Percentiles rank a stretch among this genome's conserved stretches.
Conservation (phyloP, 37 sponge, comb jelly and placozoan genomes). For the Theonella swinhoei region DNA sequence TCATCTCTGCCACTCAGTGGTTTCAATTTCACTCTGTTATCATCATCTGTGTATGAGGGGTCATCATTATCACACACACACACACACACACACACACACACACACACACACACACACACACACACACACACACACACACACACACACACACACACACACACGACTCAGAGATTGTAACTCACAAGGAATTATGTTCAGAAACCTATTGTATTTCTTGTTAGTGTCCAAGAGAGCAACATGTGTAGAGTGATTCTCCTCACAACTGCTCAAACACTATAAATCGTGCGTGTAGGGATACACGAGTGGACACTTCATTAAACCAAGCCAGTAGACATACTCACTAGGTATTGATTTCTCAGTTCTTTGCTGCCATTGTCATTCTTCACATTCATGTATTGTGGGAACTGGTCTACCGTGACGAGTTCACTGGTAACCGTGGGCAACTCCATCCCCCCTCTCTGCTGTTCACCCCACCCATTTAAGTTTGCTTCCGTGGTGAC, state of each 20-base stretch:
- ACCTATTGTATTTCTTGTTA: slow-evolving; percentile 36
- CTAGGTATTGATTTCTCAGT: slow-evolving; percentile 44
- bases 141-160: not conserved
- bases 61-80: too few species aligned
- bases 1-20: slow-evolving; percentile 17
- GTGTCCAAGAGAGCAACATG: not conserved
- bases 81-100: too few species aligned
- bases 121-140: not conserved
- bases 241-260: slow-evolving; percentile 13
- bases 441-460: not conserved
- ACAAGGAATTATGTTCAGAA: slow-evolving; percentile 40
- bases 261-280: slow-evolving; percentile 13
- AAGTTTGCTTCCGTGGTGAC: not conserved
- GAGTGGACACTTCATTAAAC: not conserved
- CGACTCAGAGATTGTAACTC: too few species aligned
- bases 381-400: slow-evolving; percentile 15
- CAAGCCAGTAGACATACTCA: not conserved
- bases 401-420: slow-evolving; percentile 22
- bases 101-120: not conserved
- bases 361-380: slow-evolving; percentile 32
- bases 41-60: slow-evolving; percentile 46
- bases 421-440: not conserved
- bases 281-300: not conserved
- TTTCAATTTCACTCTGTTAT: slow-evolving; percentile 48
- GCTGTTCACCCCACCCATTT: not conserved